Evolutionary conservation across 2,888 invertebrate genomes (phyloP), one percentile per base, ranked within the genome.

Genomic region (Eumacrocentrus americanus): DNA sequence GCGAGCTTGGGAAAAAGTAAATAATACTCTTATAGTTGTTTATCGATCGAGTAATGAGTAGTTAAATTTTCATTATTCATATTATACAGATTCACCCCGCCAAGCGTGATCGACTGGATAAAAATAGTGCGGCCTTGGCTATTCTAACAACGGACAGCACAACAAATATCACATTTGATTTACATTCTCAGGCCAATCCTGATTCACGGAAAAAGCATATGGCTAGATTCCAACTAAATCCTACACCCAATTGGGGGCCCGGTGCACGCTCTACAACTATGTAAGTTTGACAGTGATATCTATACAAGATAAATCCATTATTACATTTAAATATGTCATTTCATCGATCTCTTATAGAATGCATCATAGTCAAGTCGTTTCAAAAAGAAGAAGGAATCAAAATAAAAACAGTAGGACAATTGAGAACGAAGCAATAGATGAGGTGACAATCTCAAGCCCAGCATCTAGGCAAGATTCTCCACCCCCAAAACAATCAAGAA

Each of bases 171-270:
- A 82, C 83, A 11, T 87, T 88, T 67, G 77, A 81, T 42, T 84
- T 81, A 57, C 88, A 91, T 66, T 83, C 86, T 0, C 85, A 88
- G 37, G 94, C 95, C 0, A 92, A 94, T 82, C 95, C 96, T 0
- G 78, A 81, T 47, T 95, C 95, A 25, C 85, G 92, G 4, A 85
- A 87, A 66, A 84, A 86, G 55, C 88, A 91, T 0, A 81, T 91
- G 18, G 83, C 92, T 1, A 83, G 98, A 38, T 96, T 91, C 81
- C 96, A 94, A 79, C 85, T 85, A 68, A 98, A 98, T 83, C 97
- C 97, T 0, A 82, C 89, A 23, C 88, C 89, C 0, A 84, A 89
- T 80, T 98, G 97, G 97, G 97, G 98, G 0, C 97, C 98, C 0
- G 96, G 95, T 48, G 87, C 90, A 0, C 85, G 89, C 68, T 88